A percentile compares a stretch with the other conserved stretches of the same genome.
Conservation (phyloP, 64 coral and sea anemone genomes). For the Porites australiensis region DNA sequence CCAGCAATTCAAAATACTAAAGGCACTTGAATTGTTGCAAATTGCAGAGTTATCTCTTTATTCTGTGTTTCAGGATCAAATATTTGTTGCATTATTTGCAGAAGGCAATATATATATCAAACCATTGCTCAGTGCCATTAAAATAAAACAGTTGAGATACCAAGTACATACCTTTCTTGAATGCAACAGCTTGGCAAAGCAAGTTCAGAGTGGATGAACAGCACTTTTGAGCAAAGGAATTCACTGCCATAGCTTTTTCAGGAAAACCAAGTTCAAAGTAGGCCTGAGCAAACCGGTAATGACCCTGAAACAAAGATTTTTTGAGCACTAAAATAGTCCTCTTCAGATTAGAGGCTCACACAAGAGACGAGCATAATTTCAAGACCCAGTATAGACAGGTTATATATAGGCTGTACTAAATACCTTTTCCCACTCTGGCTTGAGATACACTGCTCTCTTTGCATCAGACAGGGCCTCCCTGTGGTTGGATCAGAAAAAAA, state of each 20-base stretch:
- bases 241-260: constrained; percentile 52
- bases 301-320: constrained; percentile 7
- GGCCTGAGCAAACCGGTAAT: constrained; percentile 51
- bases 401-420: not conserved
- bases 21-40: too few species aligned
- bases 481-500: not conserved
- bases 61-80: too few species aligned
- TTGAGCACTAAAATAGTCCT: too few species aligned
- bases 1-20: too few species aligned
- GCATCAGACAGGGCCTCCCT: constrained; percentile 63
- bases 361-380: too few species aligned
- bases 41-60: too few species aligned
- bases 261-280: constrained; percentile 49
- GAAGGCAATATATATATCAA: too few species aligned
- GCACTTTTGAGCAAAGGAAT: constrained; percentile 40
- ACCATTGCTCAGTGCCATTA: too few species aligned
- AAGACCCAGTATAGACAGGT: too few species aligned
- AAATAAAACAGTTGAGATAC: not conserved
- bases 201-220: constrained; percentile 24
- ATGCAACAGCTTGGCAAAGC: constrained; percentile 21
- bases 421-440: constrained; percentile 61
- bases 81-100: too few species aligned
- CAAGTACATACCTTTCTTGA: constrained; percentile 16
- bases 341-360: too few species aligned
- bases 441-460: constrained; percentile 50